Evolutionary conservation across 2,888 invertebrate genomes (phyloP), one percentile per base, ranked within the genome.

Genomic region (Nineta flava): DNA sequence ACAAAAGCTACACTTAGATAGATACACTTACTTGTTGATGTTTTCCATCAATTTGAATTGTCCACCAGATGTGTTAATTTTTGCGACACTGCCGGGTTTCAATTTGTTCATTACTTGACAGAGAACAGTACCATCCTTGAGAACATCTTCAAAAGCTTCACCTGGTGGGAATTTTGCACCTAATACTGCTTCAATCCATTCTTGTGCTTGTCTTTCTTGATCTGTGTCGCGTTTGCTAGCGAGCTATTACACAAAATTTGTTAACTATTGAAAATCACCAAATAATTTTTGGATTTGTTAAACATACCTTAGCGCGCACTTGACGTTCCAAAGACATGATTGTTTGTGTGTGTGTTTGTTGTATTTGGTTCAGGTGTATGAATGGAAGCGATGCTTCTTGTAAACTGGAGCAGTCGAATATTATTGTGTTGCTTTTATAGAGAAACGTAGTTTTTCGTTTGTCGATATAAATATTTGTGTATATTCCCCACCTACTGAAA

Each of bases 41-140:
- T 99, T 99, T 71, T 99, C 97, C 97, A 99, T 99, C 83, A 97
- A 85, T 67, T 96, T 97, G 82, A 99, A 99, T 65, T 95, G 94
- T 65, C 95, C 94, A 58, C 95, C 94, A 46, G 83, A 79, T 58
- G 83, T 80, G 77, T 97, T 95, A 72, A 97, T 83, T 71, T 95
- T 96, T 63, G 79, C 64, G 53, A 96, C 74, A 55, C 87, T 74
- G 60, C 93, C 93, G 46, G 97, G 96, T 56, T 79, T 72, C 58
- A 99, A 71, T 66, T 87, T 90, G 79, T 99, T 97, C 73, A 97
- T 91, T 61, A 99, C 70, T 62, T 84, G 83, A 76, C 95, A 96
- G 55, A 96, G 80, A 54, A 95, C 82, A 57, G 86, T 84, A 51
- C 95, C 95, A 70, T 96, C 94, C 67, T 81, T 84, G 54, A 96